Percentiles rank a stretch among this genome's conserved stretches.
Evolutionary conservation across 2,113 vertebrate species (phyloP).

Genomic region (Cyanoramphus novaezelandiae): DNA sequence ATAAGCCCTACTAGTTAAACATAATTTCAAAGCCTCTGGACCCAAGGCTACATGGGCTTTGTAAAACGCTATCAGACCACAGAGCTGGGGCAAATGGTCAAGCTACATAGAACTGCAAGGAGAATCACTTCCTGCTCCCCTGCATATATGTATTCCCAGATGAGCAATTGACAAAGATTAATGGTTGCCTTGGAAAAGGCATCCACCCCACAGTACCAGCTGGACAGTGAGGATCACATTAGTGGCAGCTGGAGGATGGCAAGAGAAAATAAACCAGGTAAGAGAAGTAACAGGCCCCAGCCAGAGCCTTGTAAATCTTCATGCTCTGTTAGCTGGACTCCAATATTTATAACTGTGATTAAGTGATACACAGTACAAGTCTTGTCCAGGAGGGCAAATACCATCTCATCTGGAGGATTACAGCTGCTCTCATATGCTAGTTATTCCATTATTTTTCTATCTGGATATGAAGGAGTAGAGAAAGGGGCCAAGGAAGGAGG

Average conservation of each 20-base stretch:
- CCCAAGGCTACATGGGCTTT: background rate
- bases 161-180: conserved; percentile 60
- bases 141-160: background rate
- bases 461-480: background rate
- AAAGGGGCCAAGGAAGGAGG: background rate
- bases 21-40: background rate
- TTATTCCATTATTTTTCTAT: background rate
- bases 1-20: background rate
- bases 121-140: background rate
- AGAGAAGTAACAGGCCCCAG: background rate
- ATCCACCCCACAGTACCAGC: conserved; percentile 15
- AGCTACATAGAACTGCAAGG: background rate
- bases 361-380: conserved; percentile 4
- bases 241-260: conserved; percentile 50
- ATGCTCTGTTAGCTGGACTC: background rate
- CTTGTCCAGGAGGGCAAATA: background rate
- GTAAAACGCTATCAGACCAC: background rate
- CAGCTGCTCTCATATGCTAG: background rate
- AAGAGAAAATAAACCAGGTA: conserved; percentile 39
- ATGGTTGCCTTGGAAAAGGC: conserved; percentile 25
- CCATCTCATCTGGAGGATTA: background rate
- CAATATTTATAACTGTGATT: background rate
- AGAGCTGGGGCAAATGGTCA: background rate
- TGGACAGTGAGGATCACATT: conserved; percentile 38
- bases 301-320: background rate